Conservation (phyloP, 2,113 vertebrate genomes). For the Cynocephalus volans region DNA sequence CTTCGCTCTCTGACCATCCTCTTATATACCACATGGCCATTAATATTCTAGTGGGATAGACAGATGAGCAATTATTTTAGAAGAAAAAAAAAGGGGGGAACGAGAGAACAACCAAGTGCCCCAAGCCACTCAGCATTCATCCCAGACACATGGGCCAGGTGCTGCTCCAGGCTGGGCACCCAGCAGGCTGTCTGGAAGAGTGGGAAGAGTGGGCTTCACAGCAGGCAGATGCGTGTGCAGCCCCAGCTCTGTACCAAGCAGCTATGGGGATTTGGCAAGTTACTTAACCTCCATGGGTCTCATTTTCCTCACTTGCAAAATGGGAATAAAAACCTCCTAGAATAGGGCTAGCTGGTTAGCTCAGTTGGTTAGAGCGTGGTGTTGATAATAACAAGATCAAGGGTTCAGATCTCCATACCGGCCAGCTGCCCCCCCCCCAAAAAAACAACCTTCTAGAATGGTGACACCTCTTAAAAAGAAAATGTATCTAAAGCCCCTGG, state of each 20-base stretch:
- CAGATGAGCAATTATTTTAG: background rate
- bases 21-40: background rate
- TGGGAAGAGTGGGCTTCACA: background rate
- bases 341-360: background rate
- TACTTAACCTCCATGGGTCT: background rate
- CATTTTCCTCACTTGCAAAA: background rate
- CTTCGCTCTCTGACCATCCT: background rate
- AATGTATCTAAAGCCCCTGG: too few relatives aligned
- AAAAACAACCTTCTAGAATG: background rate
- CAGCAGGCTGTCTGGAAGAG: background rate
- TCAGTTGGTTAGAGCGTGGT: too few relatives aligned
- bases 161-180: background rate
- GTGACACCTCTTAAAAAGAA: background rate
- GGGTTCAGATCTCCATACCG: too few relatives aligned
- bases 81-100: background rate
- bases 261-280: background rate
- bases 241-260: background rate
- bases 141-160: background rate
- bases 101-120: background rate
- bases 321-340: background rate
- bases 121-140: background rate
- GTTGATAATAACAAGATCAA: too few relatives aligned
- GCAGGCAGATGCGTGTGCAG: background rate
- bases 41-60: slow-evolving; percentile 6
- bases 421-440: too few relatives aligned